phyloP scores from a whole-genome alignment of 2,888 invertebrate genomes.

The Saturnia japonica region DNA sequence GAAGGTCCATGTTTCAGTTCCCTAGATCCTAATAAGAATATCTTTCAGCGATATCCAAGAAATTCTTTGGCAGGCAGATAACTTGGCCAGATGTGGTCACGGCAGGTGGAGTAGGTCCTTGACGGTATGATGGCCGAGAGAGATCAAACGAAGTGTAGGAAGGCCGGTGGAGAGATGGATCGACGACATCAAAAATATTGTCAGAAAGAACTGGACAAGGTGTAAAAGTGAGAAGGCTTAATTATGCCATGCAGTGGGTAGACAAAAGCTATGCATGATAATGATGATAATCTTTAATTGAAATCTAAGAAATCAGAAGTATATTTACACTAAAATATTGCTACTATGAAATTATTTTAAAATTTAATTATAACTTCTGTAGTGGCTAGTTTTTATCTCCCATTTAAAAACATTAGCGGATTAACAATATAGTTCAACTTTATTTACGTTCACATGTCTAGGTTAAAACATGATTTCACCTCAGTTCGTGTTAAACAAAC shows the following conservation, averaged over 20 bases:
- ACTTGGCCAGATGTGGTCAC: neutral
- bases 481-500: slow-evolving; percentile 4
- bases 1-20: no score
- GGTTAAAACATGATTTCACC: neutral
- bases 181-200: neutral
- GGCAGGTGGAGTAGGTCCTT: neutral
- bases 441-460: neutral
- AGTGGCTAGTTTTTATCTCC: neutral
- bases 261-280: neutral
- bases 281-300: neutral
- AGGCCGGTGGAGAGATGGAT: neutral
- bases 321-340: neutral
- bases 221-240: neutral
- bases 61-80: no score
- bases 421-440: neutral
- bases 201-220: neutral
- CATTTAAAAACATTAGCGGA: neutral
- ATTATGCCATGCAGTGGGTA: neutral
- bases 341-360: neutral
- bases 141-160: neutral
- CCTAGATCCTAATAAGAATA: no score
- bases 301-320: neutral
- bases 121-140: neutral
- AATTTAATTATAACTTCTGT: neutral
- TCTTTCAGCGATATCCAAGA: no score